Conservation (phyloP, 2,113 vertebrate species). For the Psittacus erithacus region DNA sequence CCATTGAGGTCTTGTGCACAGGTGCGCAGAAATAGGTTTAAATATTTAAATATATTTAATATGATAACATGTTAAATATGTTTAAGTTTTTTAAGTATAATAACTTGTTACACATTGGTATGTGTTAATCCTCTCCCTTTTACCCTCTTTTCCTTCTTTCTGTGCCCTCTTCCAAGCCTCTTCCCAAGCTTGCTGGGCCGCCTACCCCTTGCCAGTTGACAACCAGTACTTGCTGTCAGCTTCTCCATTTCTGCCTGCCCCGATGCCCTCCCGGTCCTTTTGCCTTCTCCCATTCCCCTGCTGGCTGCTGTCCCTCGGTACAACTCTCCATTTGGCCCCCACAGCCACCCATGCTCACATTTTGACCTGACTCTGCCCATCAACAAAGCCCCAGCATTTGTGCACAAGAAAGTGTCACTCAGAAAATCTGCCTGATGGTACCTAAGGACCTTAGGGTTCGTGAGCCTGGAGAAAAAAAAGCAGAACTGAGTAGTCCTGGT, state of each 20-base stretch:
- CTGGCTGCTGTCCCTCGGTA: neutral
- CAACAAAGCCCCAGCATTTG: neutral
- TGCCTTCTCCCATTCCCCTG: neutral
- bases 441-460: neutral
- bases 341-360: fast-evolving
- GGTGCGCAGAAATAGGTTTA: neutral
- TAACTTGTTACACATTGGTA: neutral
- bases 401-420: too few relatives aligned
- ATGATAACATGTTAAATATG: neutral
- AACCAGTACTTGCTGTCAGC: neutral
- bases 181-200: neutral
- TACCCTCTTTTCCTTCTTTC: neutral
- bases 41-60: neutral
- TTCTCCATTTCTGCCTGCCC: neutral
- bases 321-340: neutral
- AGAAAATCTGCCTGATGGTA: neutral
- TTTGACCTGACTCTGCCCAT: neutral
- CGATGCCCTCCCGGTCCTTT: neutral
- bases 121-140: neutral
- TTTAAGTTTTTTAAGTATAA: neutral
- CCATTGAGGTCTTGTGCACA: neutral
- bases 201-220: neutral
- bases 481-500: neutral
- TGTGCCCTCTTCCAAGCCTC: neutral
- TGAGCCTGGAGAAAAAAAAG: neutral